Evolutionary conservation across 2,888 invertebrate genomes (phyloP).

Genomic region (Orthonychiurus folsomi): DNA sequence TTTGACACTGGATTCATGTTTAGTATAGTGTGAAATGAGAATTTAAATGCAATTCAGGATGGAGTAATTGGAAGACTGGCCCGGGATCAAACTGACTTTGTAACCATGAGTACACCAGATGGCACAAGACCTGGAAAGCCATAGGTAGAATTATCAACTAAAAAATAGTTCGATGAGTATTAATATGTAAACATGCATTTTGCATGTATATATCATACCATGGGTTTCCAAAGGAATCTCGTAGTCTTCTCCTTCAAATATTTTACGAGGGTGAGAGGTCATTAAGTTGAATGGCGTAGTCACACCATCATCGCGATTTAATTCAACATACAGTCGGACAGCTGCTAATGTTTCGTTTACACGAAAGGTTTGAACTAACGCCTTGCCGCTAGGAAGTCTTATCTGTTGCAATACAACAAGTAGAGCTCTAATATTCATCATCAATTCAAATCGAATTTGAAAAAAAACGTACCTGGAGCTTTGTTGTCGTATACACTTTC

Average conservation of each 20-base stretch:
- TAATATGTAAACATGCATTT: not conserved
- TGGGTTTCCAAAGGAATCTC: constrained; percentile 73
- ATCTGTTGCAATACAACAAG: constrained; percentile 50
- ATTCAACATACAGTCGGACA: constrained; percentile 76
- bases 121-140: constrained; percentile 63
- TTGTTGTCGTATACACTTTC: constrained; percentile 60
- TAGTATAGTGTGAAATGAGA: no score
- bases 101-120: constrained; percentile 71
- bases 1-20: no score
- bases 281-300: constrained; percentile 67
- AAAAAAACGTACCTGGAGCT: constrained; percentile 52
- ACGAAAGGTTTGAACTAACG: constrained; percentile 66
- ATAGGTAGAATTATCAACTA: constrained; percentile 1
- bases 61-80: no score
- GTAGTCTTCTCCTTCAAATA: constrained; percentile 78
- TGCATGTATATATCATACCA: constrained; percentile 59
- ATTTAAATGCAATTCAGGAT: no score
- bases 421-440: not conserved
- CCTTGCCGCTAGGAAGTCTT: constrained; percentile 63
- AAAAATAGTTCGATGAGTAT: no score
- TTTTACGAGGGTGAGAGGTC: constrained; percentile 73
- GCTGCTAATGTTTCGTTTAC: constrained; percentile 82
- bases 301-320: constrained; percentile 63
- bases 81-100: constrained; percentile 42
- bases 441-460: not conserved